Evolutionary conservation across 64 coral and sea anemone genomes (phyloP).

Genomic region (Stichodactyla mertensii): DNA sequence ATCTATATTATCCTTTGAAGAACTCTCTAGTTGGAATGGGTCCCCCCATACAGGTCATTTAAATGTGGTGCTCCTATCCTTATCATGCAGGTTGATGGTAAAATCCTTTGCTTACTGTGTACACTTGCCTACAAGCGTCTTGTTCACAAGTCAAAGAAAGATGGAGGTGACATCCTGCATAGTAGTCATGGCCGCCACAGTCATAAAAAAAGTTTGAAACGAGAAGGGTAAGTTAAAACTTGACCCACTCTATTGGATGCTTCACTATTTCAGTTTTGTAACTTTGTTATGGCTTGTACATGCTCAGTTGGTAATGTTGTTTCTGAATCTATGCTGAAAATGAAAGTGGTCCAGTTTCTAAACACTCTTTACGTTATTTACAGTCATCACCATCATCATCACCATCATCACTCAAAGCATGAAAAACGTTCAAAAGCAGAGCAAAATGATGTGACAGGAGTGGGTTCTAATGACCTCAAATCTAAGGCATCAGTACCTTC

Average conservation of each 20-base stretch:
- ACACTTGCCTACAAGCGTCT: constrained; percentile 89
- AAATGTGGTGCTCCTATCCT: neutral
- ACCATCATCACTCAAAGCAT: constrained; percentile 56
- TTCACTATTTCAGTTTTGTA: too few species aligned
- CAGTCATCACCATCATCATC: constrained; percentile 50
- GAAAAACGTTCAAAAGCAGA: constrained; percentile 58
- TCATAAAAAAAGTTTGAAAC: neutral
- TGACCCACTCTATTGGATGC: too few species aligned
- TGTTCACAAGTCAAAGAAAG: constrained; percentile 72
- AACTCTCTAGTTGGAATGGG: too few species aligned
- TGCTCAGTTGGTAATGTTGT: too few species aligned
- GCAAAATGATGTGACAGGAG: constrained; percentile 2
- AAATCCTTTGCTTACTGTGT: constrained; percentile 76
- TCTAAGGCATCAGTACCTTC: constrained; percentile 13
- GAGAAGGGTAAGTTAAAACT: constrained; percentile 1
- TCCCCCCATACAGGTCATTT: too few species aligned
- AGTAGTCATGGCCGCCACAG: neutral
- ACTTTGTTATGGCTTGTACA: too few species aligned
- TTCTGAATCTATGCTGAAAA: too few species aligned
- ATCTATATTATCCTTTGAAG: too few species aligned
- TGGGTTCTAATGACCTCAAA: constrained; percentile 6
- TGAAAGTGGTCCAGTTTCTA: neutral
- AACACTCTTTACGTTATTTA: neutral
- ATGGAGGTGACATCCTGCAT: constrained; percentile 6
- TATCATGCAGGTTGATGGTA: constrained; percentile 70